Evolutionary conservation across 2,888 invertebrate genomes (phyloP), one percentile per base, ranked within the genome.

Genomic region (Cheilosia soror): DNA sequence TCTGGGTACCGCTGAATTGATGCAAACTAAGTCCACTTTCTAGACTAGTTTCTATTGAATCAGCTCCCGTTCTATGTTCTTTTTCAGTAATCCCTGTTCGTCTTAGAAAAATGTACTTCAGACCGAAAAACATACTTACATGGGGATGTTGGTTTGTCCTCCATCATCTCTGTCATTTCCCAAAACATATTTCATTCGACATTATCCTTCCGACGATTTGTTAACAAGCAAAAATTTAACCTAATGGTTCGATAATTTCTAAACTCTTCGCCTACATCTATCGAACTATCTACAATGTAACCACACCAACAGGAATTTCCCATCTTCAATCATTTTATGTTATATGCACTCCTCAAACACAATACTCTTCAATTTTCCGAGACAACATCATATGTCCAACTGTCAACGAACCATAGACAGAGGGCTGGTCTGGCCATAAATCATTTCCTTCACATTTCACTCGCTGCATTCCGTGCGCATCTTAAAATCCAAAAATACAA

Each of bases 341-440:
- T 31, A 6, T 15, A 0, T 47, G 15, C 11, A 25, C 68, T 63
- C 76, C n/a, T 7, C 47, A 42, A 31, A 57, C 63, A 62, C 20
- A 37, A 62, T 4, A 29, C 51, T 11, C 42, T 31, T 33, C 40
- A 66, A 31, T 62, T 44, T 68, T 53, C 58, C 53, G 33, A 42
- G 68, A 81, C 76, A 69, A 69, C 58, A 44, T 75, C 79, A 79
- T 73, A 84, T 84, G 83, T 84, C 73, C 79, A 63, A 65, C 79
- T 84, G 83, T 84, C 83, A 84, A 79, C 83, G 69, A 75, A 69
- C 79, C 58, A 51, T 65, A 58, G 73, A 65, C 51, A 75, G 63
- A 57, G 29, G 29, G 68, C 49, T 63, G 78, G 44, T 65, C 31
- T 25, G 63, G 29, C 69, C 25, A 79, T 84, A 79, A 84, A 84